Percentiles rank a stretch among this genome's conserved stretches.
Conservation (phyloP, 2,888 invertebrate species). For the Notocelia uddmanniana region DNA sequence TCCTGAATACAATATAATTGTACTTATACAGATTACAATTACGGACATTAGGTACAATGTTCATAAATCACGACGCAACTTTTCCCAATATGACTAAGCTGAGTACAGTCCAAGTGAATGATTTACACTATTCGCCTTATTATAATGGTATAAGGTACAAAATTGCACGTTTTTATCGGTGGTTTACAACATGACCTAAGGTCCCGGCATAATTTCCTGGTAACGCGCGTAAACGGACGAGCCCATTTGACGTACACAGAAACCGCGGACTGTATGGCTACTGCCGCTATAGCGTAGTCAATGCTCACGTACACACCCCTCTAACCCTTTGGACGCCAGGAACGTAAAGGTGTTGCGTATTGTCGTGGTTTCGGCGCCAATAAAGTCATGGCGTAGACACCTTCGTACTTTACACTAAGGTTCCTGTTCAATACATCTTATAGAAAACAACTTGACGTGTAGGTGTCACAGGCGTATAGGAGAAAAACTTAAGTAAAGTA, state of each 20-base stretch:
- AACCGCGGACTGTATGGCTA: background rate
- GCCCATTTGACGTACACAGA: background rate
- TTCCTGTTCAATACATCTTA: too few relatives aligned
- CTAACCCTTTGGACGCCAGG: too few relatives aligned
- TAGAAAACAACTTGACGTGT: too few relatives aligned
- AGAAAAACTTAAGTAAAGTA: too few relatives aligned
- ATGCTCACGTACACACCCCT: background rate
- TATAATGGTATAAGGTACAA: background rate
- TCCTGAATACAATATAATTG: too few relatives aligned
- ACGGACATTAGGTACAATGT: background rate
- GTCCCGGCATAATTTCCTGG: background rate
- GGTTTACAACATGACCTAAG: background rate
- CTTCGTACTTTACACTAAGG: too few relatives aligned
- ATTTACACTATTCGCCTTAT: background rate
- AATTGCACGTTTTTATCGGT: background rate
- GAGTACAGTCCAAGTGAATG: background rate
- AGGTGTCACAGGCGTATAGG: too few relatives aligned
- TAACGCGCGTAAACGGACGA: background rate
- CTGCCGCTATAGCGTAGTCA: background rate
- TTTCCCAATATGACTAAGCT: slow-evolving; percentile 3
- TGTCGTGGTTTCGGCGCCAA: too few relatives aligned
- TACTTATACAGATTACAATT: too few relatives aligned
- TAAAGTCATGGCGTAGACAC: too few relatives aligned
- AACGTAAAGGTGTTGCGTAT: too few relatives aligned
- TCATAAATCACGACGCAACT: background rate